Evolutionary conservation across 2,797 vertebrate species (phyloP), one percentile per base, ranked within the genome.

Genomic region (Gambusia yucatana): DNA sequence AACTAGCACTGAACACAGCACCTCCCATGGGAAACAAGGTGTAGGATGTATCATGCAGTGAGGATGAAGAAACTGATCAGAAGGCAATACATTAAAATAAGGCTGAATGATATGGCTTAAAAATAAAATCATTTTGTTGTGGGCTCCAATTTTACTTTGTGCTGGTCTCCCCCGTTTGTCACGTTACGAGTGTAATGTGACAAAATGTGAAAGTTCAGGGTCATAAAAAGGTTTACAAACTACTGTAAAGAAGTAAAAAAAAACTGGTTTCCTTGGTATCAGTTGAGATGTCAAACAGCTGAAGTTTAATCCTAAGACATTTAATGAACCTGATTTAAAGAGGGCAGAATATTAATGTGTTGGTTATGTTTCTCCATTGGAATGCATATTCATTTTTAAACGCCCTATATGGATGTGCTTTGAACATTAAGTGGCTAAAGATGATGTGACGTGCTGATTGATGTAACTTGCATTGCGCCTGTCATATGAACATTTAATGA

Each of bases 381-480:
- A 8, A 70, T 43, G 25, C 41, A 70, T 70, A 70, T 70, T 43
- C n/a, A 70, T 70, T 70, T 70, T 67, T 70, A 44, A 70, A 70
- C 1, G 11, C 25, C 25, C 6, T 70, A 44, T 16, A 70, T 70
- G 65, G 39, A 44, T 69, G 65, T 69, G 67, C 67, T 70, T 70
- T 70, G 41, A 39, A 43, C 39, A 67, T 67, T 67, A 67, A 67
- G 36, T 41, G 63, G 63, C 39, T 67, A 70, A 70, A 70, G 14
- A 43, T n/a, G 22, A 70, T 44, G 41, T 70, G 67, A 70, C 22
- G 6, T 41, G 1, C n/a, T 70, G 41, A 44, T 44, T 44, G 41
- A 43, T 44, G 67, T 44, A 70, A 70, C 43, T 44, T 70, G 67
- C 41, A 44, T 70, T 43, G 67, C 67, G 22, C 67, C 22, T 70